phyloP scores from a whole-genome alignment of 2,113 vertebrate species.

The Bettongia penicillata region DNA sequence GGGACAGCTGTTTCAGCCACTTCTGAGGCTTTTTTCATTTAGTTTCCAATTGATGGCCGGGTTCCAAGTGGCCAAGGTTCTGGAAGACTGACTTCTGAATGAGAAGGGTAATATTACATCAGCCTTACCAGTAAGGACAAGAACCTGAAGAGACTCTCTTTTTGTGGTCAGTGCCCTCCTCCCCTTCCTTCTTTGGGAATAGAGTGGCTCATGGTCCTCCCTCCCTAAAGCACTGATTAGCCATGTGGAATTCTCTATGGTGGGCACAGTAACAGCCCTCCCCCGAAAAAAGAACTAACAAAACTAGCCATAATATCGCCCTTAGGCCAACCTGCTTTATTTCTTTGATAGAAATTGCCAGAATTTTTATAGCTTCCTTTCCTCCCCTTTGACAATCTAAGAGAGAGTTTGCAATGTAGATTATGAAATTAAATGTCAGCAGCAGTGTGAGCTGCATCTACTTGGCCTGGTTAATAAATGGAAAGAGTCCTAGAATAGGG shows the following conservation, averaged over 20 bases:
- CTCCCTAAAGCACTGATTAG: neutral
- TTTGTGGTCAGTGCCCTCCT: neutral
- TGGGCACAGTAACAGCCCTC: neutral
- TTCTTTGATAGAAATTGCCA: slow-evolving; percentile 28
- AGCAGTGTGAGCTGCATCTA: neutral
- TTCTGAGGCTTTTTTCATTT: neutral
- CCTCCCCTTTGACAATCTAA: slow-evolving; percentile 10
- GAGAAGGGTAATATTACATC: neutral
- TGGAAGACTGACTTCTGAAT: slow-evolving; percentile 6
- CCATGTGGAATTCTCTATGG: neutral
- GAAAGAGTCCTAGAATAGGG: neutral
- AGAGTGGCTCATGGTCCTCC: neutral
- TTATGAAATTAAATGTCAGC: neutral
- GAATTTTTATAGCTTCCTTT: slow-evolving; percentile 34
- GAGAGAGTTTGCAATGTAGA: neutral
- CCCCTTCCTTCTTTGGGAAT: neutral
- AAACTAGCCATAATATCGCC: slow-evolving; percentile 3
- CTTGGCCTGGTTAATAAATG: neutral
- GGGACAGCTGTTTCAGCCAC: neutral
- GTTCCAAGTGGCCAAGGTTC: neutral
- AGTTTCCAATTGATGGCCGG: neutral
- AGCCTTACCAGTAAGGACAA: neutral
- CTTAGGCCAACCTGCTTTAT: slow-evolving; percentile 50
- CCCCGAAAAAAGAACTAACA: neutral
- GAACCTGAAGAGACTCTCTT: neutral